phyloP scores from a whole-genome alignment of 2,888 invertebrate genomes.

The Ferdinandea cuprea region DNA sequence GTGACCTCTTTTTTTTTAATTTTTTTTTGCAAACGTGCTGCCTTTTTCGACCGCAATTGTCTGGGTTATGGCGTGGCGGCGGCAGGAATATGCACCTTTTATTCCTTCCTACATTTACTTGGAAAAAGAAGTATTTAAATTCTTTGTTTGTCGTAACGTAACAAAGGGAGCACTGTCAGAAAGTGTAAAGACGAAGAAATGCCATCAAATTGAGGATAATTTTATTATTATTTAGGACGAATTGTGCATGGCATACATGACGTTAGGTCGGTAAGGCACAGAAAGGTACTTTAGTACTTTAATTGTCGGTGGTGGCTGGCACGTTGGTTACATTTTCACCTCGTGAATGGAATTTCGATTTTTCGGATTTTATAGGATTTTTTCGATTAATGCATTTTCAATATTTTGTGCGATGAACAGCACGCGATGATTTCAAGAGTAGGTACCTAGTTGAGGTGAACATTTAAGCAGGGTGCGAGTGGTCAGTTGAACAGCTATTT shows the following conservation, averaged over 20 bases:
- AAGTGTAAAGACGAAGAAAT: not conserved
- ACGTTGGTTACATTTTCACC: too few species aligned
- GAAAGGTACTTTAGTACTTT: too few species aligned
- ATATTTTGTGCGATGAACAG: too few species aligned
- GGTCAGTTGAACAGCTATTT: too few species aligned
- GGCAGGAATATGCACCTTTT: constrained; percentile 29
- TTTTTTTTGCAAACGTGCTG: constrained; percentile 56
- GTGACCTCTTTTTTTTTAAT: constrained; percentile 47
- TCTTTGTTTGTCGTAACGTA: constrained; percentile 44
- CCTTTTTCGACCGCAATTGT: constrained; percentile 70
- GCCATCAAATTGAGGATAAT: not conserved
- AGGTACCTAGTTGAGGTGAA: too few species aligned
- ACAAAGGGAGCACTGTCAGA: constrained; percentile 40
- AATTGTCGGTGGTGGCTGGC: too few species aligned
- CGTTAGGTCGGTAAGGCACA: too few species aligned
- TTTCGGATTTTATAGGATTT: too few species aligned
- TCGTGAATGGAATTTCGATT: too few species aligned
- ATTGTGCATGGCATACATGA: not conserved
- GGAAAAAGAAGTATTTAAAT: constrained; percentile 44
- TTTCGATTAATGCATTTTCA: too few species aligned
- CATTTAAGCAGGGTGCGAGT: too few species aligned
- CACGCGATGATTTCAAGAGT: too few species aligned
- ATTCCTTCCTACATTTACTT: constrained; percentile 40
- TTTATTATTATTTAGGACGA: not conserved
- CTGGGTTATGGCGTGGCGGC: constrained; percentile 62